These are phyloP conservation scores for Ditula angustiorana DNA, from an alignment of 2,888 invertebrate genomes.

Conservation along the genomic window DNA sequence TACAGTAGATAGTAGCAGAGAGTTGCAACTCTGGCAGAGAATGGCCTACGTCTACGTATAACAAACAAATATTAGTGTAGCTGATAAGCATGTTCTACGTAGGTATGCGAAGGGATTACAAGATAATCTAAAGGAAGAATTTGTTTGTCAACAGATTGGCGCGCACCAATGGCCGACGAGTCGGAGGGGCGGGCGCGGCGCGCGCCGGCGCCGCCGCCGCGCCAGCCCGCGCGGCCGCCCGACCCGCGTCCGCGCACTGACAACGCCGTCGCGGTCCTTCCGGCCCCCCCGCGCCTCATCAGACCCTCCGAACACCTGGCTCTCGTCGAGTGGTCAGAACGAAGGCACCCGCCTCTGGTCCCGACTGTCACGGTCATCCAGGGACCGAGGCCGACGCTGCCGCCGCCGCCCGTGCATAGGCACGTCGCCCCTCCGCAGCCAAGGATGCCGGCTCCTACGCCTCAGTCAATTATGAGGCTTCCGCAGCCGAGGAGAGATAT, in stretches of 20 bases:
- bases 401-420: constrained; percentile 64
- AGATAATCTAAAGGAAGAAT: neutral
- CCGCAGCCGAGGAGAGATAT: constrained; percentile 72
- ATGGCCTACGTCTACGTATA: too few relatives aligned
- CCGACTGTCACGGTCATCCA: constrained; percentile 47
- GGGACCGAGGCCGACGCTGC: constrained; percentile 34
- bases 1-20: too few relatives aligned
- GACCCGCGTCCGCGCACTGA: constrained; percentile 38
- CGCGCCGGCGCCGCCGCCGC: constrained; percentile 54
- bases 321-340: constrained; percentile 42
- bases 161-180: constrained; percentile 82
- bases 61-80: too few relatives aligned
- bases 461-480: constrained; percentile 61
- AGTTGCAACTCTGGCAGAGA: too few relatives aligned
- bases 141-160: constrained; percentile 74
- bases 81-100: too few relatives aligned
- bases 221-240: constrained; percentile 49
- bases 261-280: constrained; percentile 39
- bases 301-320: constrained; percentile 48
- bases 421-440: constrained; percentile 70
- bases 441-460: constrained; percentile 72
- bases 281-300: constrained; percentile 48
- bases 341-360: constrained; percentile 43
- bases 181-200: constrained; percentile 76
- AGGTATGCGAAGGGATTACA: too few relatives aligned